Base-by-base conservation (phyloP, 2,797 vertebrate species). In the Lutjanus campechanus region DNA sequence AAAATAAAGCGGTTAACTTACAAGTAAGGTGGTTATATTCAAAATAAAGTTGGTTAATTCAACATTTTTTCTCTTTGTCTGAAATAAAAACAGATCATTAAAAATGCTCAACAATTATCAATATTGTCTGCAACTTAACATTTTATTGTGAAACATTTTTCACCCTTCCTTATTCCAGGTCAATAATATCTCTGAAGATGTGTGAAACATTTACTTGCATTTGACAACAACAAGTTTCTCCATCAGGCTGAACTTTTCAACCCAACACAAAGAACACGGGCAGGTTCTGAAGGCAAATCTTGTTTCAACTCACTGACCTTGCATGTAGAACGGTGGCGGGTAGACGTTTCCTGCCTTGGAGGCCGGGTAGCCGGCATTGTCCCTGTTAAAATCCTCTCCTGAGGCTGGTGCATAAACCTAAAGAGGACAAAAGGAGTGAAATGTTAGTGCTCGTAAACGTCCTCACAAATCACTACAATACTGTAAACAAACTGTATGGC, bases 341-440 rank as follows among this genome's bases (percentile, higher is more conserved):
- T 98, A 99, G 85, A 97, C 88, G n/a, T 95, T 96, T 95, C 96
- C 93, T 82, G 97, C 87, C 92, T 98, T 99, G 0, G 97, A 93
- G 64, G 96, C 85, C 0, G 96, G 92, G 83, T 97, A 99, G 82
- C 96, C 93, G 43, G 95, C 86, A 22, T 93, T 77, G 69, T 98
- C 97, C 92, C 97, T 96, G 93, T 94, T 95, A 82, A 97, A 99
- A 79, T 98, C 97, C 4, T 99, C 98, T 83, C 97, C 96, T 89
- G 97, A 96, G 91, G 96, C 87, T 58, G 84, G 86, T 66, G 90
- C 89, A 91, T 88, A 95, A 76, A 93, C 95, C 95, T 95, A 82
- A 13, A 81, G 12, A 68, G 44, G 76, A 80, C 47, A 59, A 16
- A 20, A 63, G 25, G 40, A 55, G 8, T 15, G 2, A 68, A 59